phyloP scores from a whole-genome alignment of 2,113 vertebrate genomes.

The Brienomyrus brachyistius region DNA sequence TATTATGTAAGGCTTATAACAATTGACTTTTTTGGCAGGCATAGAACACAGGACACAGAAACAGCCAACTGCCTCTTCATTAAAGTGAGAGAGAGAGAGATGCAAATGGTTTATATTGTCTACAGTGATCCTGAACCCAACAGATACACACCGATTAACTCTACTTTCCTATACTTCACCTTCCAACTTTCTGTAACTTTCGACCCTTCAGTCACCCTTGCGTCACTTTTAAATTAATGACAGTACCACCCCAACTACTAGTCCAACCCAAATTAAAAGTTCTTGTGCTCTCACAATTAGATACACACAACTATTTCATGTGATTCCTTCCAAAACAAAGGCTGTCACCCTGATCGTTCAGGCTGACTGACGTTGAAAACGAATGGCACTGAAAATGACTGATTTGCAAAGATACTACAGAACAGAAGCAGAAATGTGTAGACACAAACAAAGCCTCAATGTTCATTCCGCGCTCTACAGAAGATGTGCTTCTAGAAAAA shows the following conservation, averaged over 20 bases:
- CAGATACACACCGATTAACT: not conserved
- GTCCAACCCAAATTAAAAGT: not conserved
- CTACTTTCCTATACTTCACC: not conserved
- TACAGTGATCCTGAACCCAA: not conserved
- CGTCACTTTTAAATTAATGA: not conserved
- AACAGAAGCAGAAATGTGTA: not conserved
- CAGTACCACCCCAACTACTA: not conserved
- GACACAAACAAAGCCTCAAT: not conserved
- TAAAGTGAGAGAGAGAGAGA: constrained; percentile 8
- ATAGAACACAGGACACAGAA: constrained; percentile 32
- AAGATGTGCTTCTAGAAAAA: not conserved
- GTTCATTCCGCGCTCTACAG: not conserved
- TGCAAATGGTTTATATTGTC: not conserved
- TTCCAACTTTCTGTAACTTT: not conserved
- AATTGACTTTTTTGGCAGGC: constrained; percentile 45
- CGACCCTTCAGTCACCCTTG: not conserved
- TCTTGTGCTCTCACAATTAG: not conserved
- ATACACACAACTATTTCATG: not conserved
- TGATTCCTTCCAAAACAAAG: not conserved
- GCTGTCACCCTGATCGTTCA: not conserved
- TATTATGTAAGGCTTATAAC: constrained; percentile 48
- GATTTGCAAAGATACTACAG: not conserved
- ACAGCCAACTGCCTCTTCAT: constrained; percentile 12
- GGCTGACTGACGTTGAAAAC: not conserved
- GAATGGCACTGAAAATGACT: not conserved